These are phyloP conservation scores for Silurus lanzhouensis DNA, from an alignment of 2,797 vertebrate species.

Conservation along the genomic window DNA sequence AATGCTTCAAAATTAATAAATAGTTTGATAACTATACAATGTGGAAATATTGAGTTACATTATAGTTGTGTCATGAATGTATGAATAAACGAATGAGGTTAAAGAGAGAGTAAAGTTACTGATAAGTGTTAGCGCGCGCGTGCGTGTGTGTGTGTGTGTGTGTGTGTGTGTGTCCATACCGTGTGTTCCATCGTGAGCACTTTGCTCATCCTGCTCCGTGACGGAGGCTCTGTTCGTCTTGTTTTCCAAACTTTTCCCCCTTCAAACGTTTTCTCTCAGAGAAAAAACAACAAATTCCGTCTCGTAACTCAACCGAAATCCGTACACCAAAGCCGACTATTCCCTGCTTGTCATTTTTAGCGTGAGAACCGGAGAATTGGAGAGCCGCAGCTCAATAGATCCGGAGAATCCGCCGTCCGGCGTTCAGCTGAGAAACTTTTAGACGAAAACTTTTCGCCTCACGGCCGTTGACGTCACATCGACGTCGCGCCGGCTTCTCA, in stretches of 20 bases:
- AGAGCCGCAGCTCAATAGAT: no score
- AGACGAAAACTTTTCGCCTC: not conserved
- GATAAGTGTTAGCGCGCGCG: not conserved
- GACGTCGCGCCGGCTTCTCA: not conserved
- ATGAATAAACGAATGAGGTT: not conserved
- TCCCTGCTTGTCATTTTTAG: not conserved
- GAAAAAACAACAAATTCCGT: constrained; percentile 5
- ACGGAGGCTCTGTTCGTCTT: not conserved
- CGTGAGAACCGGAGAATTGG: no score
- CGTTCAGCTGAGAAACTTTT: constrained; percentile 30
- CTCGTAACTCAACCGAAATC: not conserved
- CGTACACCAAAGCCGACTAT: not conserved
- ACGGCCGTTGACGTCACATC: constrained; percentile 16
- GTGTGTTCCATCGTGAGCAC: constrained; percentile 28
- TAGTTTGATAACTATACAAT: no score
- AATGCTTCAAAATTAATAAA: no score
- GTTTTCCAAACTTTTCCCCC: not conserved
- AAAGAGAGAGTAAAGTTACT: not conserved
- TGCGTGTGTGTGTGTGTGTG: not conserved
- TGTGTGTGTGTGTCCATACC: constrained; percentile 18
- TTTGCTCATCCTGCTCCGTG: constrained; percentile 19
- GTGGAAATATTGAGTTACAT: not conserved
- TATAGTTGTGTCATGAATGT: not conserved
- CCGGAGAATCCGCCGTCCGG: not conserved
- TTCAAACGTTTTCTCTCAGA: not conserved